Conservation (phyloP, 2,113 vertebrate genomes). For the Sceloporus undulatus region DNA sequence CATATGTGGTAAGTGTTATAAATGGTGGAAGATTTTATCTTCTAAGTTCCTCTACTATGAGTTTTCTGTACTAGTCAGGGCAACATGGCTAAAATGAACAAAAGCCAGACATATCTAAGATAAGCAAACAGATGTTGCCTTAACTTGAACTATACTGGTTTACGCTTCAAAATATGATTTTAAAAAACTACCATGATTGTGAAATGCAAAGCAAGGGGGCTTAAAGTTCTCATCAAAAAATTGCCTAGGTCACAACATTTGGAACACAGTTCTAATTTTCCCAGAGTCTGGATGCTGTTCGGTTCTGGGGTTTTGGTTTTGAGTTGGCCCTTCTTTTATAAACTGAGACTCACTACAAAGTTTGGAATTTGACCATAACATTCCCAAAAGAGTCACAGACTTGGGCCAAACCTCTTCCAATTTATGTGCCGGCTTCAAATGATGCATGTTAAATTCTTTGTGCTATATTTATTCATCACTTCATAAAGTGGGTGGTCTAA, state of each 20-base stretch:
- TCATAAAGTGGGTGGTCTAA: slow-evolving; percentile 60
- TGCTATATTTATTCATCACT: slow-evolving; percentile 44
- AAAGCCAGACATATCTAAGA: background rate
- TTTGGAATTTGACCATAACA: slow-evolving; percentile 60
- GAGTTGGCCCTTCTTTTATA: slow-evolving; percentile 51
- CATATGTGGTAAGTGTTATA: background rate
- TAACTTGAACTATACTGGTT: background rate
- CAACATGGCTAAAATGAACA: background rate
- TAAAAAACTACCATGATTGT: background rate
- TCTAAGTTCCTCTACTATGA: background rate
- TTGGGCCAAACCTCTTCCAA: slow-evolving; percentile 46
- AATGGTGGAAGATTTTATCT: background rate
- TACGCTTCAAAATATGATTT: background rate
- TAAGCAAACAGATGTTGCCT: background rate
- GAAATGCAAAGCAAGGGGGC: background rate
- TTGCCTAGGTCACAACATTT: slow-evolving; percentile 64
- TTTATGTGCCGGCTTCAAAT: slow-evolving; percentile 53
- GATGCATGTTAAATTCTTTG: slow-evolving; percentile 56
- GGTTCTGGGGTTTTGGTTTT: slow-evolving; percentile 58
- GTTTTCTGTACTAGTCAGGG: background rate
- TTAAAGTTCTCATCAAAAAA: slow-evolving; percentile 53
- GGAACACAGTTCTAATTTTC: slow-evolving; percentile 56
- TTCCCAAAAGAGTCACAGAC: slow-evolving; percentile 37
- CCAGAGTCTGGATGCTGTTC: slow-evolving; percentile 52
- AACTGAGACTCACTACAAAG: slow-evolving; percentile 58